Base-by-base conservation (phyloP, 1,140 invertebrate species). In the Pollicipes pollicipes region DNA sequence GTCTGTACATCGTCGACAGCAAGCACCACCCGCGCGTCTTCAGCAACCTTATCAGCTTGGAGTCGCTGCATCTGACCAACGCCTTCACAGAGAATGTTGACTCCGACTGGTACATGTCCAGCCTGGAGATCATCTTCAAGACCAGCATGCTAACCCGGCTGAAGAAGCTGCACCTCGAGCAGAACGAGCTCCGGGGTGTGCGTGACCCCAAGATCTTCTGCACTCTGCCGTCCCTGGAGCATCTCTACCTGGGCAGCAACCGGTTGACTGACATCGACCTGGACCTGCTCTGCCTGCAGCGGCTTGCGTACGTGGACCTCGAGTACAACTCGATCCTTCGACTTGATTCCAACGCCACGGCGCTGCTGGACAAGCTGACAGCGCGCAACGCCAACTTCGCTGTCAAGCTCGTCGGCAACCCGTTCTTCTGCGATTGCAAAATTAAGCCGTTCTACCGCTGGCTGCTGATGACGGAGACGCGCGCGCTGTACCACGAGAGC, bases 101-200 rank as follows among this genome's bases (percentile, higher is more conserved):
- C 69, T 64, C 76, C 0, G 71, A 72, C 10, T 72, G 76, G 32
- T 79, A 78, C 68, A 69, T 81, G 66, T 69, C 71, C 26, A 77
- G 78, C 69, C 80, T 91, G 31, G 86, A 87, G 74, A 84, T 88
- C 74, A 88, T 90, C 70, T 90, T 91, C 76, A 81, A 85, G 0
- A 85, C 87, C 32, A 78, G 87, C 72, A 85, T 87, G 76, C 76
- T 90, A 68, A 84, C 81, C 2, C 83, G 84, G 70, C 77, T 91
- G 71, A 83, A 84, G 71, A 89, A 90, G 75, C 77, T 91, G 0
- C 88, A 90, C 79, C 77, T 91, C 70, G 89, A 90, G 77, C 87
- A 90, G 76, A 91, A 91, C 77, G 86, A 90, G 77, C 89, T 91
- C 69, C 72, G 75, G 66, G 31, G 82, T 69, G 88, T 89, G 73